Base-by-base conservation (phyloP, 2,888 invertebrate genomes). In the Chesias legatella region DNA sequence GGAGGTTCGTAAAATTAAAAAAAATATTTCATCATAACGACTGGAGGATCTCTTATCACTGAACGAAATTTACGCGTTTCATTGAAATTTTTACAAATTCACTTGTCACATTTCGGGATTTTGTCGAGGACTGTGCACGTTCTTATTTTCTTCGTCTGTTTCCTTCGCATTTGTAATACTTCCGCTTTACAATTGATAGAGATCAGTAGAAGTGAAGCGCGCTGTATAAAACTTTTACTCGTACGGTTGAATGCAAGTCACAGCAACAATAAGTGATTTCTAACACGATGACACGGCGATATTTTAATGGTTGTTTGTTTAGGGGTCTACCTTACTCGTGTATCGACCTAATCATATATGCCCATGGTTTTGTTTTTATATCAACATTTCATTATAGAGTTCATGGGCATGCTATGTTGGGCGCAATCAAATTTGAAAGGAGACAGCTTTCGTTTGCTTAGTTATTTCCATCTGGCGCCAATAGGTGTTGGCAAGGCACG, bases 281-380 rank as follows among this genome's bases (percentile, higher is more conserved):
- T 64, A 83, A 83, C 82, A 79, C 73, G 71, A 65, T 88, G 86
- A 88, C 81, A 67, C 63, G 67, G 84, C 85, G 59, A 60, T 85
- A 84, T 85, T 85, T 72, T 82, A 83, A 86, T 85, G 69, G 79
- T 75, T 86, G 86, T 88, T 88, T 88, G 86, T 86, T 88, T 88
- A 85, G 84, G 77, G 80, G 82, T 73, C 85, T 85, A 84, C 86
- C 86, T 86, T 82, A 83, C 85, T 76, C 85, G 78, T 88, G 86
- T 88, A 88, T 86, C 84, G 74, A 72, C 72, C 85, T 86, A 86
- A 86, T 88, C 86, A 84, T 86, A 83, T 85, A 86, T 86, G 83
- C 85, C 82, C 79, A 79, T 81, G 81, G 84, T 85, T 88, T 86
- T 86, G 84, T 88, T 86, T 86, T 86, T 85, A 79, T 85, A 80